These are phyloP conservation scores for Buceros bicornis DNA, from an alignment of 2,797 vertebrate species.

Conservation along the genomic window DNA sequence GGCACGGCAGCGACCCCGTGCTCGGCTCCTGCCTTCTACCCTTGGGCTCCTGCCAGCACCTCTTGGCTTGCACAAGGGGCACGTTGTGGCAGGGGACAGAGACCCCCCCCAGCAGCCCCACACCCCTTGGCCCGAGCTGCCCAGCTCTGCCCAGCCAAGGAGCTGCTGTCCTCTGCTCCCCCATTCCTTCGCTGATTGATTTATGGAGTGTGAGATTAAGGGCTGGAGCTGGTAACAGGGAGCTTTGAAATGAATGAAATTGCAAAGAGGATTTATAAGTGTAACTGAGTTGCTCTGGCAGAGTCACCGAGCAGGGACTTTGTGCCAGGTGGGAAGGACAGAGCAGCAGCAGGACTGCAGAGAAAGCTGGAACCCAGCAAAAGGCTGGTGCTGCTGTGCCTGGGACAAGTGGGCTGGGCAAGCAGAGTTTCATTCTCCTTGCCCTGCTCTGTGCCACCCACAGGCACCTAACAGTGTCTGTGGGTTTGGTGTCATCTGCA, in stretches of 20 bases:
- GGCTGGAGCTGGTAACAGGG: conserved; percentile 25
- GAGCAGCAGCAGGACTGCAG: background rate
- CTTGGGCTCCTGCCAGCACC: background rate
- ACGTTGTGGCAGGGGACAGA: background rate
- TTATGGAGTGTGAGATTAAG: conserved; percentile 58
- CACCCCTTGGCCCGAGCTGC: background rate
- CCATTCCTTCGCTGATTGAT: conserved; percentile 28
- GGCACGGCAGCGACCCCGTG: background rate
- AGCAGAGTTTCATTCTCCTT: background rate
- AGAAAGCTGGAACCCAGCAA: background rate
- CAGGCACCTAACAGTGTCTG: fast-evolving
- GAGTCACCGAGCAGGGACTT: background rate
- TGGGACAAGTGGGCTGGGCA: background rate
- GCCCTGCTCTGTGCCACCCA: background rate
- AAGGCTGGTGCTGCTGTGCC: fast-evolving
- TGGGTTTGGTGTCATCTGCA: background rate
- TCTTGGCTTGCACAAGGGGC: background rate
- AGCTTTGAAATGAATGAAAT: conserved; percentile 61
- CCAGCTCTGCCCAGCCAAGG: background rate
- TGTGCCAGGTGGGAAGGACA: background rate
- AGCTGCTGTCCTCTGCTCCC: background rate
- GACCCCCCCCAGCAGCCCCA: background rate
- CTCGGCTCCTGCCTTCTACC: background rate
- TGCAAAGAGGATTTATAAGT: conserved; percentile 46
- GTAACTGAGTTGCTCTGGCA: background rate